Evolutionary conservation across 35 echinoderm and acorn worm species (phyloP), one percentile per base, ranked within the genome.

Genomic region (Stichopus chloronotus): DNA sequence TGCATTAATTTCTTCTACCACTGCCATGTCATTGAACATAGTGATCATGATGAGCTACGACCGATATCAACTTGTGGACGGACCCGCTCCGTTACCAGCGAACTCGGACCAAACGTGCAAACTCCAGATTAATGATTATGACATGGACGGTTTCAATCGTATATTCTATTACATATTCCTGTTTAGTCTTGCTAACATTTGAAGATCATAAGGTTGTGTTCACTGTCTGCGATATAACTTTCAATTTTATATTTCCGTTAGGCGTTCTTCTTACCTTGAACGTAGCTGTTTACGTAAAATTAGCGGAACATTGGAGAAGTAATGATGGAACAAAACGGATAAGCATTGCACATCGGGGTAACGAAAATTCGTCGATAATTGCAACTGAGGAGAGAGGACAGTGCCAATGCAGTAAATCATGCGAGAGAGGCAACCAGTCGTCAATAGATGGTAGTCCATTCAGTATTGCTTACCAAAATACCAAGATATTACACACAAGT

Each of bases 51-150:
- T 85, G 82, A 85, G 57, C 55, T 85, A 8, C 6, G 82, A 85
- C 55, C 82, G 82, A 23, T 85, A 58, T 58, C 54, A 58, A 58
- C 82, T 85, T 85, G 82, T 85, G 17, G 17, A 20, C 53, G 6
- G 82, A 85, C 57, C 54, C 82, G 16, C 55, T 85, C 10, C 56
- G 24, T 5, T 53, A 85, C 12, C 6, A 58, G 54, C 55, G 17
- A 58, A 57, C 12, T 21, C 55, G 17, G 2, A 85, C 82, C 9
- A 85, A 57, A 16, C 82, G 55, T 20, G 17, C 55, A n/a, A 58
- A 85, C 55, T 58, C 52, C 4, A 58, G 56, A 56, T 8, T 85
- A 53, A 56, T 58, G 57, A 56, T 23, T 9, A 4, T 85, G 55
- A 85, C 57, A 21, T 22, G 56, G 55, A 21, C 14, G 3, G 9